Evolutionary conservation across 2,113 vertebrate genomes (phyloP), one percentile per base, ranked within the genome.

Genomic region (Sialia sialis): DNA sequence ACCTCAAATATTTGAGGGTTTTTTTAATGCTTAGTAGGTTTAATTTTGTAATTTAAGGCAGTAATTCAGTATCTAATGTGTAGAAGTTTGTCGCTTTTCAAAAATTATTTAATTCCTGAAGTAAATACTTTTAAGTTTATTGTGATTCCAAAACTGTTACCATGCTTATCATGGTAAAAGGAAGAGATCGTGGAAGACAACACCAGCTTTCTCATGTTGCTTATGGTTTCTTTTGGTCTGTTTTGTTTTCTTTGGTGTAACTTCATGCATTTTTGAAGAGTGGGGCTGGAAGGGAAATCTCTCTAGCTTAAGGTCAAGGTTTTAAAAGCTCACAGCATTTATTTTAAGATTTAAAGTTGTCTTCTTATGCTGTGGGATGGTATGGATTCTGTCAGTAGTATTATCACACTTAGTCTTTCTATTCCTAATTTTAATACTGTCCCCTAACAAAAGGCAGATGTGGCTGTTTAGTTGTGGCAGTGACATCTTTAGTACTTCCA

Each of bases 401-500:
- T 59, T 64, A 34, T 92, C 49, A 23, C 4, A 32, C 29, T 75
- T 90, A 29, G 36, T 54, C 23, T 63, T 87, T 80, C 19, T 87
- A 11, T 60, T 93, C 38, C 46, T 52, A 52, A 63, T 66, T 81
- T 89, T 62, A 54, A 44, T 64, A 16, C n/a, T 44, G 54, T 89
- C 46, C 26, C 5, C 3, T 15, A 44, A 82, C 46, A 36, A 77
- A 63, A 94, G 84, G 83, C 89, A 92, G 62, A 90, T 91, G 49
- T 83, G 91, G 80, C 87, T 82, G 26, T 86, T 83, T 79, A 69
- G 18, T 66, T 67, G 19, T 84, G 48, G 39, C 55, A 86, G 80
- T 94, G 92, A 72, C 52, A 62, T 94, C 78, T 95, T 95, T 52
- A 93, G 84, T 93, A 51, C 76, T 96, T 97, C 75, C 38, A 34